phyloP scores from a whole-genome alignment of 2,797 vertebrate species.

The Platyrinchus mystaceus region DNA sequence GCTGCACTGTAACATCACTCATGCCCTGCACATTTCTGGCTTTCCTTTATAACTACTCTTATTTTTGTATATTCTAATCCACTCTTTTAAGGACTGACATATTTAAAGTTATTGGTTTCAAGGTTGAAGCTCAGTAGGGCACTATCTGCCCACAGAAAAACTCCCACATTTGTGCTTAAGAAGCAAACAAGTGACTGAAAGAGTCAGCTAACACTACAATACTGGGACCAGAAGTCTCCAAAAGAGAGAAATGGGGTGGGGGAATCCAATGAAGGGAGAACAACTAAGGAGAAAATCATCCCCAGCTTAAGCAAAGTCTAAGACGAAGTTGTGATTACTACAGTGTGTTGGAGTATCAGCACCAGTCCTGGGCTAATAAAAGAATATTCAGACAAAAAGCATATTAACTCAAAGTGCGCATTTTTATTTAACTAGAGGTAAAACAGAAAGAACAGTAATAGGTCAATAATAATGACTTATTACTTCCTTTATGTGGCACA shows the following conservation, averaged over 20 bases:
- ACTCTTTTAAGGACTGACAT: neutral
- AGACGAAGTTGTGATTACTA: neutral
- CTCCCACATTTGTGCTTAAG: neutral
- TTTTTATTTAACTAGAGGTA: conserved; percentile 79
- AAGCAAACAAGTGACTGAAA: neutral
- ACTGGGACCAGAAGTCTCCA: neutral
- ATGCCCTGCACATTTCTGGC: neutral
- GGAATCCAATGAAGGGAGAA: neutral
- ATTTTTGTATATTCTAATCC: neutral
- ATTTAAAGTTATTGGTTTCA: neutral
- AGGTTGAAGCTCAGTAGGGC: neutral
- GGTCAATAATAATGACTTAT: conserved; percentile 80
- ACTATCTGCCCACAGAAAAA: neutral
- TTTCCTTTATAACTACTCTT: neutral
- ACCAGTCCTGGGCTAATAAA: conserved; percentile 41
- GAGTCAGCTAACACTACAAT: neutral
- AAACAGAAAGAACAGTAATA: conserved; percentile 76
- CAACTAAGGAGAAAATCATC: neutral
- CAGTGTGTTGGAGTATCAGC: neutral
- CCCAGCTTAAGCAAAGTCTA: neutral
- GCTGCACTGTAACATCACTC: neutral
- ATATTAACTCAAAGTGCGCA: conserved; percentile 73
- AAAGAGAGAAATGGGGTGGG: neutral
- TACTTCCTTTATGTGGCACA: conserved; percentile 79
- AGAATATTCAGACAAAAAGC: conserved; percentile 69